Evolutionary conservation across 1,140 invertebrate genomes (phyloP).

Genomic region (Listronotus bonariensis): DNA sequence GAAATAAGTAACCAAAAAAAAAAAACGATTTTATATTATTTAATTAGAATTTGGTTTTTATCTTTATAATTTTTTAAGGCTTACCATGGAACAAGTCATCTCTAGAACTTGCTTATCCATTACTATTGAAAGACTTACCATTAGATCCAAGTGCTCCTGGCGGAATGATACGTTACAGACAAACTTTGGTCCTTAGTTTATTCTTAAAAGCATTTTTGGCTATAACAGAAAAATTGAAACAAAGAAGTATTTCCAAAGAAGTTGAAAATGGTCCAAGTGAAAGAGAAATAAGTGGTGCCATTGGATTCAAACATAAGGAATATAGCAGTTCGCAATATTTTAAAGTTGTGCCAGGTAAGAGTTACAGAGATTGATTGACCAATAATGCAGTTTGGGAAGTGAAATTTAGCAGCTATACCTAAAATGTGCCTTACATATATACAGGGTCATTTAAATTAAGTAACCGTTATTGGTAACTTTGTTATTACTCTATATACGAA

Average conservation of each 20-base stretch:
- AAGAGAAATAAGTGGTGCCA: slow-evolving; percentile 60
- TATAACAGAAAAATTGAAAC: slow-evolving; percentile 63
- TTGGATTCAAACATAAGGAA: slow-evolving; percentile 66
- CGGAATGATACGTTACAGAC: slow-evolving; percentile 86
- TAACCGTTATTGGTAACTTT: too few relatives aligned
- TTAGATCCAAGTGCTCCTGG: slow-evolving; percentile 80
- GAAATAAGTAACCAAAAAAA: too few relatives aligned
- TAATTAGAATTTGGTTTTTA: too few relatives aligned
- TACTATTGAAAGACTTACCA: slow-evolving; percentile 74
- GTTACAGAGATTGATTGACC: not conserved
- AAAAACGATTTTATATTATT: too few relatives aligned
- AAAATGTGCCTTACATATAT: too few relatives aligned
- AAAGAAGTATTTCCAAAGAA: slow-evolving; percentile 37
- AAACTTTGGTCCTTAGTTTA: slow-evolving; percentile 79
- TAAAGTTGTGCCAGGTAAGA: slow-evolving; percentile 63
- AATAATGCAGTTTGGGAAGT: too few relatives aligned
- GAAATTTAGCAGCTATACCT: too few relatives aligned
- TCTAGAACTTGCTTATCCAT: slow-evolving; percentile 66
- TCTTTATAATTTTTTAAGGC: too few relatives aligned
- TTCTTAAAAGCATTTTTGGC: slow-evolving; percentile 90
- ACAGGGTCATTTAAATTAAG: too few relatives aligned
- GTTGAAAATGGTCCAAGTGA: slow-evolving; percentile 42
- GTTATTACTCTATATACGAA: too few relatives aligned
- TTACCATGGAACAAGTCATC: slow-evolving; percentile 72
- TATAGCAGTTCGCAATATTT: slow-evolving; percentile 80